phyloP scores from a whole-genome alignment of 1,140 invertebrate species.

The Homalodisca vitripennis region DNA sequence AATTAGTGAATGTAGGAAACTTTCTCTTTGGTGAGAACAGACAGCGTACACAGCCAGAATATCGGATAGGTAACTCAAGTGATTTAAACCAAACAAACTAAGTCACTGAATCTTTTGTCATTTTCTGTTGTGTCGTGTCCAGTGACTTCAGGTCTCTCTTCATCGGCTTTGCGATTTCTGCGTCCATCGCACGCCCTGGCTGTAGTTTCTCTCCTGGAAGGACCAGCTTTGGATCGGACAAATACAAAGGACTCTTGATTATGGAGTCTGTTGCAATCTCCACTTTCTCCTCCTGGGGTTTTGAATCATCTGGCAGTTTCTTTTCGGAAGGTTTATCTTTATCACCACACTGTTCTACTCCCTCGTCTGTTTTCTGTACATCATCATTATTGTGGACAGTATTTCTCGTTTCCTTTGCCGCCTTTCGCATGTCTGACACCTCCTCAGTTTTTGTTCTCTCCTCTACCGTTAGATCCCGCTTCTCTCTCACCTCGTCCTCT shows the following conservation, averaged over 20 bases:
- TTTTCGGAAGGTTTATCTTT: background rate
- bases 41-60: too few relatives aligned
- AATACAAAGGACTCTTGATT: constrained; percentile 45
- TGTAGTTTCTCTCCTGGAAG: background rate
- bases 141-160: constrained; percentile 46
- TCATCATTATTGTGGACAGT: background rate
- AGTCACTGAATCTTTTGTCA: constrained; percentile 30
- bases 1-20: too few relatives aligned
- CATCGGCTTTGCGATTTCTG: constrained; percentile 41
- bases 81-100: too few relatives aligned
- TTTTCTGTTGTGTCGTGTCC: constrained; percentile 33
- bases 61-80: too few relatives aligned
- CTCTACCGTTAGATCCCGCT: background rate
- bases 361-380: constrained; percentile 1
- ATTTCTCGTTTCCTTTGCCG: constrained; percentile 1
- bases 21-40: too few relatives aligned
- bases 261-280: constrained; percentile 25
- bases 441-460: background rate
- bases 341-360: constrained; percentile 13
- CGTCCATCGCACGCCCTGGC: background rate
- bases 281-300: constrained; percentile 21
- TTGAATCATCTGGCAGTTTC: constrained; percentile 2
- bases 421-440: background rate
- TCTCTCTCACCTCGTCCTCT: constrained; percentile 32
- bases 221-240: constrained; percentile 41